These are phyloP conservation scores for Rhynchopsitta pachyrhyncha DNA, from an alignment of 2,113 vertebrate species.

Conservation along the genomic window DNA sequence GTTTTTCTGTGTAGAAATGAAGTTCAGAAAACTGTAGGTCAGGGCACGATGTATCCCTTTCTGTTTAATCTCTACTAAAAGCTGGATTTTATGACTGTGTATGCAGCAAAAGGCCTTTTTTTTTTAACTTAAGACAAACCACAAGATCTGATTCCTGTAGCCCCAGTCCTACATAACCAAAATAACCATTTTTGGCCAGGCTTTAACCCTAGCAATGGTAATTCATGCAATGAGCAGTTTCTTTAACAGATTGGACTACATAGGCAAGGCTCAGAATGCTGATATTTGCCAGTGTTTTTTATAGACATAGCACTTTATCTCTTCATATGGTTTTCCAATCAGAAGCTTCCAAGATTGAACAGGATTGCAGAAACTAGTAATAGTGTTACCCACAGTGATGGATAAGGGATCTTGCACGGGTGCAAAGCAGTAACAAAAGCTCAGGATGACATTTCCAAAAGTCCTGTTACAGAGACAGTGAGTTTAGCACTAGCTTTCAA, in stretches of 20 bases:
- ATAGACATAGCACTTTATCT: neutral
- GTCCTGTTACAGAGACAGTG: neutral
- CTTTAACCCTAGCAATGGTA: neutral
- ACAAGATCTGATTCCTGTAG: neutral
- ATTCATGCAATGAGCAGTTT: neutral
- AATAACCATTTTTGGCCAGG: neutral
- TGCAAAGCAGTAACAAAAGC: neutral
- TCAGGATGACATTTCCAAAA: neutral
- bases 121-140: neutral
- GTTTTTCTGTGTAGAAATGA: neutral
- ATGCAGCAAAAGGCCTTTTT: neutral
- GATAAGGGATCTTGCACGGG: neutral
- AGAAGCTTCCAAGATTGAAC: rapidly evolving
- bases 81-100: neutral
- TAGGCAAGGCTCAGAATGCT: neutral
- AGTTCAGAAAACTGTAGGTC: neutral
- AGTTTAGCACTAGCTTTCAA: neutral
- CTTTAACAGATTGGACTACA: neutral
- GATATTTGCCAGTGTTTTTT: neutral
- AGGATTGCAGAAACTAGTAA: neutral
- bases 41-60: neutral
- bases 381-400: rapidly evolving
- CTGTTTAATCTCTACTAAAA: neutral
- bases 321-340: neutral
- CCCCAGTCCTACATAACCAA: rapidly evolving